These are phyloP conservation scores for Anseranas semipalmata DNA, from an alignment of 2,113 vertebrate genomes.

Conservation along the genomic window DNA sequence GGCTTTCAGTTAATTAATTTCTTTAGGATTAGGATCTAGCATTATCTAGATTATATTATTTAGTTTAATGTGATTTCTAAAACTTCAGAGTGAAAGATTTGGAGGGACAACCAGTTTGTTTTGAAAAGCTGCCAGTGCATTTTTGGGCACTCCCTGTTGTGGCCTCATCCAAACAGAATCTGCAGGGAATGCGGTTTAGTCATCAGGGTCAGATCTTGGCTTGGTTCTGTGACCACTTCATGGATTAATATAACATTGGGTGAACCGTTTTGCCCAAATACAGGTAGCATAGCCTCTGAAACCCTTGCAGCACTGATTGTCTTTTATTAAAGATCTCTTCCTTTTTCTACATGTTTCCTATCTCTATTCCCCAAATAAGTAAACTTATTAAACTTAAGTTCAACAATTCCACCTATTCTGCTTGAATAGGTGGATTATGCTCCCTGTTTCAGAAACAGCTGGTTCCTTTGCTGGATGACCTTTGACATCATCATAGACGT, in stretches of 20 bases:
- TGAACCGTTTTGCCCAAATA: constrained; percentile 18
- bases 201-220: not conserved
- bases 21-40: not conserved
- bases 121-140: not conserved
- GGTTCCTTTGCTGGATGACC: constrained; percentile 20
- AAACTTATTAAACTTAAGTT: not conserved
- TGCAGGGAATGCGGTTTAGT: not conserved
- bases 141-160: not conserved
- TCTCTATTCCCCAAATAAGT: not conserved
- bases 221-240: constrained; percentile 28
- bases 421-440: not conserved
- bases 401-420: not conserved
- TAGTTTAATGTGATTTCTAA: not conserved
- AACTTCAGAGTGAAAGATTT: not conserved
- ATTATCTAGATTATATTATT: not conserved
- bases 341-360: not conserved
- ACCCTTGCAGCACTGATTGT: not conserved
- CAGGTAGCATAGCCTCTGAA: not conserved
- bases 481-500: not conserved
- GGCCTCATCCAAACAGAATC: not conserved
- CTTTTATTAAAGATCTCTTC: not conserved
- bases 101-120: not conserved
- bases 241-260: constrained; percentile 7
- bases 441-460: not conserved
- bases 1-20: not conserved